Evolutionary conservation across 2,888 invertebrate genomes (phyloP).

Genomic region (Morpho achilles): DNA sequence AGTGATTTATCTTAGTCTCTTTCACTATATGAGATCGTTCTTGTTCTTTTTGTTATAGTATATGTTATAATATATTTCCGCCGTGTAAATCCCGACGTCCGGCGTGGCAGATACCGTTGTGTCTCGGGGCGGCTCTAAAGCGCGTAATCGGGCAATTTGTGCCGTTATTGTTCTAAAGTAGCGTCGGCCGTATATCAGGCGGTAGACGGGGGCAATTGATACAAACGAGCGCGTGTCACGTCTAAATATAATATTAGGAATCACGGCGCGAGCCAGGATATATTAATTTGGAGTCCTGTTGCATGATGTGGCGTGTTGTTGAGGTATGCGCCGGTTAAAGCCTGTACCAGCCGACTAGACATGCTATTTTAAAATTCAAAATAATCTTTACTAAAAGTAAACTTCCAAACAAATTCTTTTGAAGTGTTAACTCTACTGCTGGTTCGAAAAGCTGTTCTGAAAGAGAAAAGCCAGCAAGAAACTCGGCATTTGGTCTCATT

Average conservation of each 20-base stretch:
- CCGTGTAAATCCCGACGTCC: slow-evolving; percentile 23
- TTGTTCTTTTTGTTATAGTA: slow-evolving; percentile 7
- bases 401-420: too few species aligned
- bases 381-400: too few species aligned
- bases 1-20: not conserved
- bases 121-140: slow-evolving; percentile 55
- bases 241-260: slow-evolving; percentile 80
- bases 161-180: slow-evolving; percentile 78
- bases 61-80: slow-evolving; percentile 23
- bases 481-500: too few species aligned
- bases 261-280: slow-evolving; percentile 79
- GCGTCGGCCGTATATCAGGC: slow-evolving; percentile 75
- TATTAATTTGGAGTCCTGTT: slow-evolving; percentile 74
- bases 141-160: slow-evolving; percentile 75
- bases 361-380: slow-evolving; percentile 2
- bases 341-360: slow-evolving; percentile 23
- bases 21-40: too few species aligned
- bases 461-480: too few species aligned
- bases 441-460: too few species aligned
- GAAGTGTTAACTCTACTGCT: too few species aligned
- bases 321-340: slow-evolving; percentile 42
- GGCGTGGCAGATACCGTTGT: slow-evolving; percentile 23
- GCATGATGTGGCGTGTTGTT: slow-evolving; percentile 55
- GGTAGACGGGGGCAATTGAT: slow-evolving; percentile 76
- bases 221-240: slow-evolving; percentile 78